Conservation (phyloP, 2,888 invertebrate genomes). For the Mechanitis mazaeus region DNA sequence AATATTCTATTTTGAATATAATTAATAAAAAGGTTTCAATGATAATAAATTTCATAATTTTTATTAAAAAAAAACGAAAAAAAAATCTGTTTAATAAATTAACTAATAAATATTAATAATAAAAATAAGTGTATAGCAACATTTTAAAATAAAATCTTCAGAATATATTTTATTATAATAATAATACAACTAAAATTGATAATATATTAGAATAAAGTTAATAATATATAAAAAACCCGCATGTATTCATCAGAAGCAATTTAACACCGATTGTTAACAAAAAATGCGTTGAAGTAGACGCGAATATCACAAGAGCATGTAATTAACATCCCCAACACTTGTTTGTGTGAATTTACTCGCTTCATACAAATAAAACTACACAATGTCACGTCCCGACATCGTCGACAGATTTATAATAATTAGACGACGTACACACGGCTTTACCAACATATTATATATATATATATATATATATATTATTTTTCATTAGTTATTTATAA, state of each 20-base stretch:
- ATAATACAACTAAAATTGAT: no score
- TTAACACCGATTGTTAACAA: slow-evolving; percentile 11
- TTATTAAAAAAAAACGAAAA: no score
- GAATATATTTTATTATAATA: no score
- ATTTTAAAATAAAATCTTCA: no score
- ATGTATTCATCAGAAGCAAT: neutral
- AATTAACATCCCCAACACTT: slow-evolving; percentile 56
- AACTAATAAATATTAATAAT: no score
- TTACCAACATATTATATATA: neutral
- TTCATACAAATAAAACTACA: slow-evolving; percentile 58
- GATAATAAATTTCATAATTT: no score
- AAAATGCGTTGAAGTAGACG: slow-evolving; percentile 14
- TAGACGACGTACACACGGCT: slow-evolving; percentile 52
- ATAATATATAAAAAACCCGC: neutral
- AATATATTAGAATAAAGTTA: neutral
- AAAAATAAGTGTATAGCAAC: no score
- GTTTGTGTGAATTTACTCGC: slow-evolving; percentile 58
- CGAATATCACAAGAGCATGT: slow-evolving; percentile 35
- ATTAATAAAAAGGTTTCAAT: no score
- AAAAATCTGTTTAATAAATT: no score
- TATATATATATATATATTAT: no score
- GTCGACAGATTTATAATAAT: slow-evolving; percentile 74
- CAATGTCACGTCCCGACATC: slow-evolving; percentile 47
- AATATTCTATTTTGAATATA: no score
- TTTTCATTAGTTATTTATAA: no score